phyloP scores from a whole-genome alignment of 2,888 invertebrate genomes.

The Tenthredo distinguenda region DNA sequence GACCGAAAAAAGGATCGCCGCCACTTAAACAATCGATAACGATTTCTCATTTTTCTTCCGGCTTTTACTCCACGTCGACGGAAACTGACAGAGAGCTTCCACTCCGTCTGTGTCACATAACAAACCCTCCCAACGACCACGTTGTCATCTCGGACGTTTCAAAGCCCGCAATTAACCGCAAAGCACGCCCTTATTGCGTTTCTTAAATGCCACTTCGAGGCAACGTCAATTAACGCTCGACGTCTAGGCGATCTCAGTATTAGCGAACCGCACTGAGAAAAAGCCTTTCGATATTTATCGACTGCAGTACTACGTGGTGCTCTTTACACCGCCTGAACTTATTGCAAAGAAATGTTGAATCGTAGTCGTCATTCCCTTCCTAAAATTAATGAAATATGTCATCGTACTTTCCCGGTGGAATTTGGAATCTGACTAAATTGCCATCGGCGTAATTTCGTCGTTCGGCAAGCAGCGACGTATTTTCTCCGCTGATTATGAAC shows the following conservation, averaged over 20 bases:
- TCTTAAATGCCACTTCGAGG: neutral
- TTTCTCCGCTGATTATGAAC: neutral
- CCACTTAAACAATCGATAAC: conserved; percentile 18
- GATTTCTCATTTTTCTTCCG: conserved; percentile 5
- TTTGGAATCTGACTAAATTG: neutral
- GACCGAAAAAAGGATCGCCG: neutral
- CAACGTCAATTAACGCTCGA: conserved; percentile 6
- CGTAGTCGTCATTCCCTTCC: neutral
- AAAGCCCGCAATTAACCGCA: neutral
- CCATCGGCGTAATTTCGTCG: neutral
- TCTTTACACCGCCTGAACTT: neutral
- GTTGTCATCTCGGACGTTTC: neutral
- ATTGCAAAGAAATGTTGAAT: neutral
- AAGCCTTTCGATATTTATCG: neutral
- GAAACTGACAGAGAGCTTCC: neutral
- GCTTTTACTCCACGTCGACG: neutral
- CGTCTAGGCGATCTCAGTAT: neutral
- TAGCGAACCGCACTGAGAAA: neutral
- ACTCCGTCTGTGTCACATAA: neutral
- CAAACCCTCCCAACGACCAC: neutral
- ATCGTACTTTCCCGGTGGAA: neutral
- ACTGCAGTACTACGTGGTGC: neutral
- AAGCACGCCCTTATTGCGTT: neutral
- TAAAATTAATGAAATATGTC: neutral
- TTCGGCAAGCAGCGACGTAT: neutral